These are phyloP conservation scores for Zootoca vivipara DNA, from an alignment of 2,113 vertebrate species.

Conservation along the genomic window DNA sequence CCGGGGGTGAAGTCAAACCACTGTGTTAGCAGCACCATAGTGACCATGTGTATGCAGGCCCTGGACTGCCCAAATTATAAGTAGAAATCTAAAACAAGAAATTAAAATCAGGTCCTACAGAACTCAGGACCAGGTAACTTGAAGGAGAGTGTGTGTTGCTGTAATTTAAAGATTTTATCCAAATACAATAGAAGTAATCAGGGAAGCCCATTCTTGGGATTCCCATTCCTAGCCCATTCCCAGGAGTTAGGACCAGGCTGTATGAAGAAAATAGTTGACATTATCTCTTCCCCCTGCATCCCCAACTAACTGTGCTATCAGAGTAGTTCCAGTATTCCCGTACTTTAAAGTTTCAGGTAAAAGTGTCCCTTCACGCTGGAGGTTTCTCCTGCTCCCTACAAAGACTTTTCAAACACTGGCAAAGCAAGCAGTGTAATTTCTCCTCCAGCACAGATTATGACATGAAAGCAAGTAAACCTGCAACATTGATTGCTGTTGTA, in stretches of 20 bases:
- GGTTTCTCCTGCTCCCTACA: not conserved
- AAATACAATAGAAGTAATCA: no score
- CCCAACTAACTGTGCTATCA: not conserved
- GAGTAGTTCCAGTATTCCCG: not conserved
- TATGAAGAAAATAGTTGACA: not conserved
- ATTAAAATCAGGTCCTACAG: no score
- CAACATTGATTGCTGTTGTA: constrained; percentile 68
- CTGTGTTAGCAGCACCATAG: no score
- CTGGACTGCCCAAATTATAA: no score
- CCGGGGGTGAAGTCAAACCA: not conserved
- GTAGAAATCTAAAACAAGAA: no score
- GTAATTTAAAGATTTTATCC: no score
- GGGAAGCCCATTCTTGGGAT: not conserved
- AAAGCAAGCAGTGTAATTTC: constrained; percentile 62
- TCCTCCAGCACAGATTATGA: constrained; percentile 60
- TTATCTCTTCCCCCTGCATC: not conserved
- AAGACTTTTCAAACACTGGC: constrained; percentile 46
- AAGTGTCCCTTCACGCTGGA: not conserved
- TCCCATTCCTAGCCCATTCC: not conserved
- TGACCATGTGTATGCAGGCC: no score
- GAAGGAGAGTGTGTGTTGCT: no score
- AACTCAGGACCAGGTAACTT: no score
- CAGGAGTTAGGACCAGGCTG: not conserved
- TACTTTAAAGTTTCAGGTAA: constrained; percentile 6
- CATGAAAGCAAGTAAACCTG: constrained; percentile 57